Evolutionary conservation across 2,888 invertebrate species (phyloP), one percentile per base, ranked within the genome.

Genomic region (Oegoconia quadripuncta): DNA sequence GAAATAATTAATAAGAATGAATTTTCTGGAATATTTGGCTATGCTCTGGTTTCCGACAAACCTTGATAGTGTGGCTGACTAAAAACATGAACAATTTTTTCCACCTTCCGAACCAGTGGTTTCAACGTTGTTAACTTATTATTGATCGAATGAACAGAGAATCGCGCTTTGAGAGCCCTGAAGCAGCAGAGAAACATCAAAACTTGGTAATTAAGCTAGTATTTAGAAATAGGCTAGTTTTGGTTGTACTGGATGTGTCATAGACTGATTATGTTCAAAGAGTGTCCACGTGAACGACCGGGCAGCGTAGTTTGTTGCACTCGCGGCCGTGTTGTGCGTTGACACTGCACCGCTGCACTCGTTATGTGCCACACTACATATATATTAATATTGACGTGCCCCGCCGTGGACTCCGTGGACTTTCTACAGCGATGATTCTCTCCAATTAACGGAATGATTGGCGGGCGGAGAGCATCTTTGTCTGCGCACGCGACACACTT

Each of bases 381-480:
- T 30, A 41, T n/a, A 37, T 38, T 34, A 40, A 39, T 40, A 45
- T 40, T 40, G 34, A 45, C 38, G 43, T 38, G 36, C 37, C 35
- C 40, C 39, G 46, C 39, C 36, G 42, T 44, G 44, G 36, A 28
- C 23, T 20, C 27, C 32, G 47, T 50, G 55, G 50, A 77, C 86
- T 86, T 86, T 86, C 86, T 83, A 81, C 76, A 59, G 55, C 67
- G 67, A 83, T 84, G 79, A 80, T 87, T 81, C 83, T 81, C 82
- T 87, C 86, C 86, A 83, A 87, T 87, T 82, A 84, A 72, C 83
- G 75, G 82, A 84, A 83, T 84, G 82, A 86, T 84, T 86, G 83
- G 68, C 71, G 68, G 66, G 54, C 63, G 59, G 61, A 63, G 64
- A 69, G 59, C 73, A 77, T 76, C 78, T 74, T 65, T 61, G 62